Evolutionary conservation across 2,113 vertebrate genomes (phyloP).

Genomic region (Diadophis punctatus): DNA sequence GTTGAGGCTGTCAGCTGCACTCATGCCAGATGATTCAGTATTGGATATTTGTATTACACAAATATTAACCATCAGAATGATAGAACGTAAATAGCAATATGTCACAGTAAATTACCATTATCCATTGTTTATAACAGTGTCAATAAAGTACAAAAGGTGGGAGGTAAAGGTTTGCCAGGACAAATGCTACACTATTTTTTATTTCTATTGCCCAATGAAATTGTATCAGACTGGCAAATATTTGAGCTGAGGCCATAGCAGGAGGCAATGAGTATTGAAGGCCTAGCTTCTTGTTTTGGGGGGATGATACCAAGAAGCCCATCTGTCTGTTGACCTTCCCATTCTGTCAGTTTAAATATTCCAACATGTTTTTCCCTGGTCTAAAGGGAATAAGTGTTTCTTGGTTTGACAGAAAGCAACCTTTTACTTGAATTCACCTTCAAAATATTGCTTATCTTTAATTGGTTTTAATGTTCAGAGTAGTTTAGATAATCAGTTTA

Average conservation of each 20-base stretch:
- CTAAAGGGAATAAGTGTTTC: not conserved
- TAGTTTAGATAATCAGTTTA: not conserved
- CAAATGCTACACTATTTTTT: not conserved
- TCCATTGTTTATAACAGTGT: not conserved
- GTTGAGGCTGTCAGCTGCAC: conserved; percentile 27
- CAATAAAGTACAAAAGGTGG: conserved; percentile 11
- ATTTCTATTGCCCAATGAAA: not conserved
- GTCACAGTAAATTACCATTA: not conserved
- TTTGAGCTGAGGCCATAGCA: not conserved
- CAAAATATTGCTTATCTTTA: not conserved
- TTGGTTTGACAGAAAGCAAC: not conserved
- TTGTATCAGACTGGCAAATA: not conserved
- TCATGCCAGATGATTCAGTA: conserved; percentile 28
- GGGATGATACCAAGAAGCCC: not conserved
- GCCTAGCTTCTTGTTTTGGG: too few species aligned
- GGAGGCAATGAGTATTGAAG: not conserved
- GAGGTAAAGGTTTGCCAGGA: conserved; percentile 14
- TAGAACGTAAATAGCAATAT: conserved; percentile 32
- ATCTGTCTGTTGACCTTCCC: not conserved
- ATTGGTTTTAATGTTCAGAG: not conserved
- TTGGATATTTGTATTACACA: conserved; percentile 24
- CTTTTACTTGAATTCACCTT: not conserved
- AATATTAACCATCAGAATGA: conserved; percentile 16
- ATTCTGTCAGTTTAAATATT: not conserved
- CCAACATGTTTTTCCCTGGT: not conserved